Evolutionary conservation across 2,888 invertebrate genomes (phyloP).

Genomic region (Cosmia trapezina): DNA sequence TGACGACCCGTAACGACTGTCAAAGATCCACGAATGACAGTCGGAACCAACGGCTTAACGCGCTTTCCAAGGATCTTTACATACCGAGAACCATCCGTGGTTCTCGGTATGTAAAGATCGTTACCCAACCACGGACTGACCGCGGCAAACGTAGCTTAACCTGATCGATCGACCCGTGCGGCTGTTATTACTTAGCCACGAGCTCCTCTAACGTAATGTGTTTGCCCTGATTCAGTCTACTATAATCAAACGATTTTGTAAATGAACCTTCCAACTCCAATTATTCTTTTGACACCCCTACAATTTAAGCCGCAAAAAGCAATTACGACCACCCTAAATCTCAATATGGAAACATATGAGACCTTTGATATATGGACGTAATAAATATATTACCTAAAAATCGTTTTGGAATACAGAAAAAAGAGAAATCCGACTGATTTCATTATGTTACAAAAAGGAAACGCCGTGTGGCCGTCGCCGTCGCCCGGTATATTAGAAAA

Average conservation of each 20-base stretch:
- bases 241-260: conserved; percentile 11
- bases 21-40: too few species aligned
- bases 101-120: too few species aligned
- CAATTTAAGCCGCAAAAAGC: conserved; percentile 53
- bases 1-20: too few species aligned
- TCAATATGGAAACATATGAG: conserved; percentile 57
- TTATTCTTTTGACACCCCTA: conserved; percentile 39
- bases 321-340: conserved; percentile 49
- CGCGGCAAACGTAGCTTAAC: too few species aligned
- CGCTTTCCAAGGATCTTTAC: too few species aligned
- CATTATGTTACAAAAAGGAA: conserved; percentile 60
- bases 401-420: conserved; percentile 52
- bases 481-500: conserved; percentile 63
- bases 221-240: background rate
- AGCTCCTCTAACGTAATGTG: background rate
- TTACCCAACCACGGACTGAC: too few species aligned
- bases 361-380: conserved; percentile 61
- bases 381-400: conserved; percentile 63
- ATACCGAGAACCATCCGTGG: too few species aligned
- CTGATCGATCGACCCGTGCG: too few species aligned
- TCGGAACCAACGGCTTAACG: too few species aligned
- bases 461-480: conserved; percentile 30
- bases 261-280: conserved; percentile 39
- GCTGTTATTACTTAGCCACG: too few species aligned
- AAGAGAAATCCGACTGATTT: conserved; percentile 59